A percentile compares a stretch with the other conserved stretches of the same genome.
These are phyloP conservation scores for Ochotona curzoniae DNA, from an alignment of 2,113 vertebrate species.

Conservation along the genomic window DNA sequence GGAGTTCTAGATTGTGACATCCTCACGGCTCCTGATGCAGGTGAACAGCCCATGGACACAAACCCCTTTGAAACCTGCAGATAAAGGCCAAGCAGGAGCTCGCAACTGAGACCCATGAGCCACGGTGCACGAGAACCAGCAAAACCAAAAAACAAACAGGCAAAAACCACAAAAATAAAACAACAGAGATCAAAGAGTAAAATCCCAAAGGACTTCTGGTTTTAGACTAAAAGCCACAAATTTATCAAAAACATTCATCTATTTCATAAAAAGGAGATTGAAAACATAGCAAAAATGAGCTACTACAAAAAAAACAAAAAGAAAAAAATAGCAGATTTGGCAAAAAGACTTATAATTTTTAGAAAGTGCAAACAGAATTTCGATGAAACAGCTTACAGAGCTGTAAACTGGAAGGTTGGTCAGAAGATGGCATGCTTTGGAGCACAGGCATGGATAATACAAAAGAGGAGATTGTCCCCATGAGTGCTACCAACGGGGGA, in stretches of 20 bases:
- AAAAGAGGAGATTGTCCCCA: neutral
- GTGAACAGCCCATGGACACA: too few relatives aligned
- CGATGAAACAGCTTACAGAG: neutral
- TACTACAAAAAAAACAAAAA: neutral
- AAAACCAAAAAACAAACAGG: too few relatives aligned
- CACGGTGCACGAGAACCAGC: too few relatives aligned
- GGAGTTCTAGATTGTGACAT: too few relatives aligned
- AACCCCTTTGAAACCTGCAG: too few relatives aligned
- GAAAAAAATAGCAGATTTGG: neutral
- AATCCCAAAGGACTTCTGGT: neutral
- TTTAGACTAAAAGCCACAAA: conserved; percentile 1
- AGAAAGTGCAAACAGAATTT: neutral
- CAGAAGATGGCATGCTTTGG: neutral
- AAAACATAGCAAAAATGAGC: neutral
- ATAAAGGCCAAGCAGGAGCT: too few relatives aligned
- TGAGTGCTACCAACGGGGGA: neutral
- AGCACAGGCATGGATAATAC: neutral
- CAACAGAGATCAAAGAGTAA: neutral
- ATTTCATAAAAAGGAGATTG: neutral
- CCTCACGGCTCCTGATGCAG: too few relatives aligned
- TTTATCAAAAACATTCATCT: neutral
- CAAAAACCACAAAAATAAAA: too few relatives aligned
- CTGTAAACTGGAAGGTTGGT: neutral
- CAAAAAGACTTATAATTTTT: conserved; percentile 1
- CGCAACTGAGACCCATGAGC: too few relatives aligned